Evolutionary conservation across 2,113 vertebrate species (phyloP).

Genomic region (Sapajus apella): DNA sequence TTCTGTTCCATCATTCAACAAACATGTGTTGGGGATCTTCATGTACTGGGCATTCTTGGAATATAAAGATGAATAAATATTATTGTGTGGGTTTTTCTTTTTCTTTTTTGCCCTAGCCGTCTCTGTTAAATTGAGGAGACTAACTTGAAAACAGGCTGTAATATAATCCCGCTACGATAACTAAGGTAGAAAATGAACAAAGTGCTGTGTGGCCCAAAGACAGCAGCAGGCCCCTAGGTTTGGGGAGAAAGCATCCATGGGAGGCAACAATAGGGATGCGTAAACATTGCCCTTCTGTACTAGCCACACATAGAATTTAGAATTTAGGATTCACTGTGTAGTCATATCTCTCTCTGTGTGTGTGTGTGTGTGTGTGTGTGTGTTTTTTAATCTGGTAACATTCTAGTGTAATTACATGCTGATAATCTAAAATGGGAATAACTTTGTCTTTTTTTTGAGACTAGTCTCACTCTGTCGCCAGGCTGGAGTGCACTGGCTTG

Average conservation of each 20-base stretch:
- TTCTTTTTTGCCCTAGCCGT: neutral
- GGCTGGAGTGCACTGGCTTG: too few species aligned
- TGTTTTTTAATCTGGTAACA: neutral
- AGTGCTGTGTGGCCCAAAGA: neutral
- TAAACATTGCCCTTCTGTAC: neutral
- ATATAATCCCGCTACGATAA: neutral
- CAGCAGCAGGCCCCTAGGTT: neutral
- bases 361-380: neutral
- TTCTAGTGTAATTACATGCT: constrained; percentile 7
- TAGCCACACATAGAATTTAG: neutral
- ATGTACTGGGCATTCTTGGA: constrained; percentile 32
- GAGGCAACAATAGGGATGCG: neutral
- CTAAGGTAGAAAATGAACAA: neutral
- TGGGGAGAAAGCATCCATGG: neutral
- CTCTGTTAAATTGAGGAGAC: neutral
- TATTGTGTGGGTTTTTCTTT: too few species aligned
- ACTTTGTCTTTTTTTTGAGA: neutral
- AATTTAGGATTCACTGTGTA: neutral
- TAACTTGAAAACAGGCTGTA: neutral
- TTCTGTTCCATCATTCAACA: constrained; percentile 35
- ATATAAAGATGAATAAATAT: constrained; percentile 39
- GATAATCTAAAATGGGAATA: constrained; percentile 57
- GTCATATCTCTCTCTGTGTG: neutral
- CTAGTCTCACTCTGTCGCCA: too few species aligned
- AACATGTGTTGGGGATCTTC: neutral